Base-by-base conservation (phyloP, 2,797 vertebrate genomes). In the Cheirogaleus major region DNA sequence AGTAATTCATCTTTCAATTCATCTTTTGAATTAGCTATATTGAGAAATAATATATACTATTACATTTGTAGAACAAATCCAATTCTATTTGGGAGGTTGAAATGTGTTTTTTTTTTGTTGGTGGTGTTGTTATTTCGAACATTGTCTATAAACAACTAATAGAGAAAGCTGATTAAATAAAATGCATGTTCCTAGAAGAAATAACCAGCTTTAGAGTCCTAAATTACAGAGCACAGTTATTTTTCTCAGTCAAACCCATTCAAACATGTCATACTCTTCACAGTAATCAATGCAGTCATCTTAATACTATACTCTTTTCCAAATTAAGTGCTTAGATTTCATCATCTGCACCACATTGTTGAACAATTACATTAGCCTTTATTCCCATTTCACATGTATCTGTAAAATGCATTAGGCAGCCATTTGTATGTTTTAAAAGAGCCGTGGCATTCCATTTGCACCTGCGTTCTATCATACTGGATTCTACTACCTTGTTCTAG, bases 251-350 rank as follows among this genome's bases (percentile, higher is more conserved):
- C 82, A 93, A 65, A 27, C 57, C 70, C 76, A 59, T 96, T 97
- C 73, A 96, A 27, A 97, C 41, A 67, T 95, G 91, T 87, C 88
- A 92, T 61, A 50, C 52, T 69, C 85, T 82, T 95, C 84, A 67
- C 83, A 85, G 73, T 95, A 96, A 97, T 96, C 87, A 95, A 17
- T 92, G 81, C 69, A 96, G 73, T 95, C 88, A 90, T 89, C 89
- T 95, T 96, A 92, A 92, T 94, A n/a, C 84, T 90, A 52, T 78
- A 81, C 27, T 93, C 69, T 96, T 90, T 93, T 93, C 76, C 95
- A 96, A 96, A 98, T 95, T 90, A 97, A 97, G 52, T 96, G 69
- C 84, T 93, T 95, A 88, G 89, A 88, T 96, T 94, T 97, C 84
- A 94, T 95, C 95, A 95, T 96, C 72, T 48, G 80, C 2, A 82